Conservation (phyloP, 2,113 vertebrate genomes). For the Callospermophilus lateralis region DNA sequence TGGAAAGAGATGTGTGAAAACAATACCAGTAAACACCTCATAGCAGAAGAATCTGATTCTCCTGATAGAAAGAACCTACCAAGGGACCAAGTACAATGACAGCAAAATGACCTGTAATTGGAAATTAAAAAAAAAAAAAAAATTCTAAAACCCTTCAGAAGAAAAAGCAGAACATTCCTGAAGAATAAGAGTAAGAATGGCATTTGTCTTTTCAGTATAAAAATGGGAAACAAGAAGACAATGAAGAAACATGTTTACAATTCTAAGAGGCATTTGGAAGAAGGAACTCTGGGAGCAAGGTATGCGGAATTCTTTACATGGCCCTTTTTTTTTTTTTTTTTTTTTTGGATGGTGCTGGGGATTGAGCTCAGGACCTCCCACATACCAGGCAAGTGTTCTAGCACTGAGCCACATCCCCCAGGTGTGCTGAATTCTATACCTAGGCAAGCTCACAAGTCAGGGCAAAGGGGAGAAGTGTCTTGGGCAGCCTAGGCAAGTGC, state of each 20-base stretch:
- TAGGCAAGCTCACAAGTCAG: not conserved
- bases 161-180: not conserved
- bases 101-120: not conserved
- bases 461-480: not conserved
- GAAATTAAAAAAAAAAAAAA: not conserved
- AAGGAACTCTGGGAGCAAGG: rapidly evolving
- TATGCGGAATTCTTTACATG: not conserved
- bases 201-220: slow-evolving; percentile 4
- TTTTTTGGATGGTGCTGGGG: too few relatives aligned
- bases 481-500: not conserved
- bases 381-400: too few relatives aligned
- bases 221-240: not conserved
- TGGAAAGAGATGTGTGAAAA: not conserved
- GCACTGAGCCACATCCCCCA: too few relatives aligned
- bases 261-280: not conserved
- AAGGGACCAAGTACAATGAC: not conserved
- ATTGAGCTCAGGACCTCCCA: too few relatives aligned
- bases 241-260: not conserved
- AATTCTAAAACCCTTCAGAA: not conserved
- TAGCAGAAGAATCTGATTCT: not conserved
- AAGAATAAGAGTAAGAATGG: not conserved
- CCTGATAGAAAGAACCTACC: not conserved
- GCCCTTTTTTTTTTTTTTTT: too few relatives aligned
- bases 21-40: not conserved
- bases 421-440: not conserved